Evolutionary conservation across 2,797 vertebrate genomes (phyloP).

Genomic region (Scyliorhinus canicula): DNA sequence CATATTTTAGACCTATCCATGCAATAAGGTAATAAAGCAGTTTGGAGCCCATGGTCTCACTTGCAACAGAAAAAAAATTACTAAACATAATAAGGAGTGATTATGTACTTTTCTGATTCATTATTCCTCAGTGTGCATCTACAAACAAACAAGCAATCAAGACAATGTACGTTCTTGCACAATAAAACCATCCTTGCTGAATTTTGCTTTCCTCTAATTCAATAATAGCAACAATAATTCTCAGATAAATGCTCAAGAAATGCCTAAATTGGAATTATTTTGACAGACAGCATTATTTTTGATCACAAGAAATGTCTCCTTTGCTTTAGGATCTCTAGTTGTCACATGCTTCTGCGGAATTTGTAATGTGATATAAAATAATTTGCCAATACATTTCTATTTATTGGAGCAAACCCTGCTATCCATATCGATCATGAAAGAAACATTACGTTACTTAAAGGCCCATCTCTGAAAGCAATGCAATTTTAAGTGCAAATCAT

Average conservation of each 20-base stretch:
- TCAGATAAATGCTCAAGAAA: not conserved
- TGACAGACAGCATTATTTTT: not conserved
- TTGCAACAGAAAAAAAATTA: not conserved
- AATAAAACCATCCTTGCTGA: not conserved
- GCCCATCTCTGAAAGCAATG: not conserved
- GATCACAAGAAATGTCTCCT: not conserved
- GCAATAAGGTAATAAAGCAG: not conserved
- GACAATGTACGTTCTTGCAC: not conserved
- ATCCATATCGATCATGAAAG: not conserved
- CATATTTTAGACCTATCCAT: not conserved
- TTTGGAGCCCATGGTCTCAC: not conserved
- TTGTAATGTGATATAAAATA: not conserved
- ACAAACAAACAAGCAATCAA: not conserved
- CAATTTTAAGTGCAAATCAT: not conserved
- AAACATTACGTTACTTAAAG: not conserved
- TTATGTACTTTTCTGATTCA: not conserved
- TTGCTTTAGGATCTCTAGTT: not conserved
- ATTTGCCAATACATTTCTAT: not conserved
- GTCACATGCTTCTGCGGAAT: not conserved
- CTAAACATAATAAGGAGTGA: not conserved
- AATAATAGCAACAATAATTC: not conserved
- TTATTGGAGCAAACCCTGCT: not conserved
- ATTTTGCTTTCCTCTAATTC: not conserved
- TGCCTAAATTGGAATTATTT: not conserved
- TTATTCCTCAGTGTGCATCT: not conserved